Percentiles rank a stretch among this genome's conserved stretches.
phyloP scores from a whole-genome alignment of 1,140 invertebrate genomes.

The Adoxophyes honmai region DNA sequence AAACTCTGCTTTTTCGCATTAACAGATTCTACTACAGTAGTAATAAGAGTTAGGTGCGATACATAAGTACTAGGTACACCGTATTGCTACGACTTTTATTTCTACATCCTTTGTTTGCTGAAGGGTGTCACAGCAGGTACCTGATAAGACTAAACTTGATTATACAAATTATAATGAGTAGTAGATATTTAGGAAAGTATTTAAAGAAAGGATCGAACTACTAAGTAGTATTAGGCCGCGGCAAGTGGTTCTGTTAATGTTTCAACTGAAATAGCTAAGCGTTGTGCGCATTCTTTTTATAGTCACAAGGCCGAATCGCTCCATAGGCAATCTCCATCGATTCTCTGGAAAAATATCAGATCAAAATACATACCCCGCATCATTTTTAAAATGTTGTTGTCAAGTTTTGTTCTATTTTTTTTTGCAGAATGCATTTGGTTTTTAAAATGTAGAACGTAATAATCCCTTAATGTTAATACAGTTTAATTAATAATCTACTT shows the following conservation, averaged over 20 bases:
- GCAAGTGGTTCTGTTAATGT: background rate
- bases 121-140: background rate
- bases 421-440: no score
- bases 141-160: no score
- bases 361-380: no score
- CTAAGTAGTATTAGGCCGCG: no score
- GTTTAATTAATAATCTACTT: background rate
- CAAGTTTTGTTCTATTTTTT: no score
- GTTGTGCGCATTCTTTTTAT: background rate
- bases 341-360: background rate
- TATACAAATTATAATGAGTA: no score
- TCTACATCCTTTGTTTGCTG: background rate
- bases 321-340: background rate
- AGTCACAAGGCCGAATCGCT: slow-evolving; percentile 4
- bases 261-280: background rate
- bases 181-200: no score
- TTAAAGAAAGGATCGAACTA: no score
- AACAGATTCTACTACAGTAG: background rate
- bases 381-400: no score
- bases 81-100: background rate
- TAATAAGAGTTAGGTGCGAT: background rate
- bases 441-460: no score
- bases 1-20: background rate
- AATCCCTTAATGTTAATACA: background rate
- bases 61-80: no score